phyloP scores from a whole-genome alignment of 2,113 vertebrate genomes.

The Hypomesus transpacificus region DNA sequence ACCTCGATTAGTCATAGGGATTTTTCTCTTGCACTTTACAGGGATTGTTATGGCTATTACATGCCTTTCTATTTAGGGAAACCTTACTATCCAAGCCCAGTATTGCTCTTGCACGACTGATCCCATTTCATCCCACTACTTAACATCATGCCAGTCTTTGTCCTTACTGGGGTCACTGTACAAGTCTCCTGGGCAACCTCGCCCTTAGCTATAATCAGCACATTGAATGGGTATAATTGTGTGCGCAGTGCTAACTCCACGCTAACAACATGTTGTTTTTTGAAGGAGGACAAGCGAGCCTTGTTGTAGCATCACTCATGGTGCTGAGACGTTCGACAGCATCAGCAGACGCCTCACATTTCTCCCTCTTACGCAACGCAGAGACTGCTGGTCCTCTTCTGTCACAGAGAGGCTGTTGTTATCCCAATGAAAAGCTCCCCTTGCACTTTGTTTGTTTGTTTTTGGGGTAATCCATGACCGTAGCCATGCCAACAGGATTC shows the following conservation, averaged over 20 bases:
- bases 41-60: neutral
- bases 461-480: slow-evolving; percentile 49
- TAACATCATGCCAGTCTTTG: neutral
- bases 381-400: slow-evolving; percentile 48
- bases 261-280: neutral
- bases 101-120: neutral
- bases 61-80: neutral
- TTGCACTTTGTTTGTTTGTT: slow-evolving; percentile 54
- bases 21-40: slow-evolving; percentile 10
- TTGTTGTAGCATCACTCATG: slow-evolving; percentile 53
- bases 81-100: neutral
- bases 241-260: too few relatives aligned
- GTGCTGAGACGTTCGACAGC: slow-evolving; percentile 52
- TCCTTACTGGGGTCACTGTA: neutral
- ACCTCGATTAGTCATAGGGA: slow-evolving; percentile 8
- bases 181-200: neutral
- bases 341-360: slow-evolving; percentile 68
- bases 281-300: slow-evolving; percentile 48
- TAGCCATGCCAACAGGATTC: slow-evolving; percentile 35
- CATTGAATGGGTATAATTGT: too few relatives aligned
- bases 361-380: slow-evolving; percentile 62
- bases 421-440: slow-evolving; percentile 57
- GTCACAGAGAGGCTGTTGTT: slow-evolving; percentile 67
- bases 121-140: neutral
- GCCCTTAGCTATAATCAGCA: too few relatives aligned